These are phyloP conservation scores for Sebastes aleutianus DNA, from an alignment of 2,797 vertebrate species.

Conservation along the genomic window DNA sequence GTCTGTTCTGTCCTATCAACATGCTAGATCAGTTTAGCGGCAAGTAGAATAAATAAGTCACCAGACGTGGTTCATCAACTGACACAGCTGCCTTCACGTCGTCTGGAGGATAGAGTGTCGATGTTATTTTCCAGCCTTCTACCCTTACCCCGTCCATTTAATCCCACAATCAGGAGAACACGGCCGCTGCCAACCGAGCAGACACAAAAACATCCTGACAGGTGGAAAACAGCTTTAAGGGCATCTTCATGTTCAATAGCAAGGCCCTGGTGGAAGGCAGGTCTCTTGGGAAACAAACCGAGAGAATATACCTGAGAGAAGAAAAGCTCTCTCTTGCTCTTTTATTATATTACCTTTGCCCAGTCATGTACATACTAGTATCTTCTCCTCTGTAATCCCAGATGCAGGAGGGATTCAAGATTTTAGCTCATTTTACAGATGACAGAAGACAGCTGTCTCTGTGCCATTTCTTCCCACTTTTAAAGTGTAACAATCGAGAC, in stretches of 20 bases:
- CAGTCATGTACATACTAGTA: not conserved
- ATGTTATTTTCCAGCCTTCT: constrained; percentile 21
- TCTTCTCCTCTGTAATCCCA: constrained; percentile 24
- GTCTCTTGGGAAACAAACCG: constrained; percentile 15
- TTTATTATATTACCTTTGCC: not conserved
- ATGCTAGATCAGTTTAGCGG: not conserved
- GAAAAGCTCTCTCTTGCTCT: not conserved
- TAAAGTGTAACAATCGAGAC: not conserved
- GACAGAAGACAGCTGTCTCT: constrained; percentile 34
- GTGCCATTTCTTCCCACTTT: not conserved
- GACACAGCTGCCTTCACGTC: constrained; percentile 9
- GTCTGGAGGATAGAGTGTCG: constrained; percentile 32
- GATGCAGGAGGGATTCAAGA: constrained; percentile 47
- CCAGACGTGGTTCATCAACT: not conserved
- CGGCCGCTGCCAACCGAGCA: constrained; percentile 22
- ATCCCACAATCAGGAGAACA: constrained; percentile 66
- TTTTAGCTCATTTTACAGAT: constrained; percentile 49
- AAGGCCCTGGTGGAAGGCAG: constrained; percentile 3
- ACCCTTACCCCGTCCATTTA: constrained; percentile 36
- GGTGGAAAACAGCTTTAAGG: constrained; percentile 59
- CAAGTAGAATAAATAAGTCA: constrained; percentile 2
- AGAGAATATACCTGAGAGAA: not conserved
- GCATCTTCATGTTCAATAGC: constrained; percentile 42
- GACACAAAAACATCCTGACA: constrained; percentile 56
- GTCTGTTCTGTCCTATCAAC: constrained; percentile 9